Conservation (phyloP, 2,113 vertebrate species). For the Gnathonemus longibarbis region DNA sequence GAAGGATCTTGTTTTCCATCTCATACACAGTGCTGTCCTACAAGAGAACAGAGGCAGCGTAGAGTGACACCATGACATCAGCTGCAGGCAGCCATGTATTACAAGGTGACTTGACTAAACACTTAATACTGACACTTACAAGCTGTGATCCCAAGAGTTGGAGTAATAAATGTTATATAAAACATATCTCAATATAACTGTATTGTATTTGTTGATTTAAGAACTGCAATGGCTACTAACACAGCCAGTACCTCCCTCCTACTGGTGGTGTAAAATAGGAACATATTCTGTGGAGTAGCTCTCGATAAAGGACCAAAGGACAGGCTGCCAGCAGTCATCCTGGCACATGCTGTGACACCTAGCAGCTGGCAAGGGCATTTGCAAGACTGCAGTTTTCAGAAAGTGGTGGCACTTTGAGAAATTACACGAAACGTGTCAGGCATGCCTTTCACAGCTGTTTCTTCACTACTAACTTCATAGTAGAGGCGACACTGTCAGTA, state of each 20-base stretch:
- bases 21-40: slow-evolving; percentile 86
- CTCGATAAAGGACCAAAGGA: not conserved
- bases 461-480: not conserved
- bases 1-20: slow-evolving; percentile 86
- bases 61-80: not conserved
- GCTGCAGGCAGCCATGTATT: not conserved
- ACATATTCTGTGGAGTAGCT: not conserved
- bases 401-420: not conserved
- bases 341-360: not conserved
- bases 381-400: not conserved
- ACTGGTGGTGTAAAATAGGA: not conserved
- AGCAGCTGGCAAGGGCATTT: not conserved
- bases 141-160: not conserved
- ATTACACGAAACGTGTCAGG: not conserved
- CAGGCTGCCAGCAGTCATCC: not conserved
- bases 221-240: not conserved
- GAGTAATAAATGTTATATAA: not conserved
- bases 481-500: not conserved
- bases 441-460: not conserved
- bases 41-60: not conserved
- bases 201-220: not conserved
- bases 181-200: not conserved
- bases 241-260: not conserved
- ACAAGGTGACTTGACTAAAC: not conserved
- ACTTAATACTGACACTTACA: not conserved